Percentiles rank a stretch among this genome's conserved stretches.
Conservation (phyloP, 2,888 invertebrate genomes). For the Alsophila aescularia region DNA sequence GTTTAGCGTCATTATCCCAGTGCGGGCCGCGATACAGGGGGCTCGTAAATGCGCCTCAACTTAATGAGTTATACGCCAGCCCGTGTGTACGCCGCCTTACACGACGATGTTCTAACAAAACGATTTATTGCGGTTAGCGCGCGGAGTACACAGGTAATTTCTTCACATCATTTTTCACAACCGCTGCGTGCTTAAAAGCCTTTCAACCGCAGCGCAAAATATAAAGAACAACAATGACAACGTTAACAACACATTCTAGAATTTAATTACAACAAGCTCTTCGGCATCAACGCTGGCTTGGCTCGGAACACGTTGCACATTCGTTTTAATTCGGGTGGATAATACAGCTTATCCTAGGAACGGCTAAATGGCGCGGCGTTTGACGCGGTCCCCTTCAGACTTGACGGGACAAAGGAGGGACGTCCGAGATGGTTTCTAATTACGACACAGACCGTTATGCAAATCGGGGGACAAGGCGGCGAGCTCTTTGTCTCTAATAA, state of each 20-base stretch:
- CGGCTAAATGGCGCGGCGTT: slow-evolving; percentile 74
- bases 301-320: slow-evolving; percentile 52
- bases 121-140: slow-evolving; percentile 53
- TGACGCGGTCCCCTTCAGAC: slow-evolving; percentile 68
- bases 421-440: slow-evolving; percentile 83
- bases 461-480: slow-evolving; percentile 73
- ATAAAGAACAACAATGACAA: neutral
- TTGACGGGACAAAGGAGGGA: slow-evolving; percentile 77
- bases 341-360: slow-evolving; percentile 62
- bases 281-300: neutral
- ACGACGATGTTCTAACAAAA: slow-evolving; percentile 47
- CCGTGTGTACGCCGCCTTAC: slow-evolving; percentile 40
- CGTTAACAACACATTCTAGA: neutral
- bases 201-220: neutral
- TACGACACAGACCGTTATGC: slow-evolving; percentile 83
- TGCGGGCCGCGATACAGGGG: slow-evolving; percentile 53
- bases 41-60: slow-evolving; percentile 56
- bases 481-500: slow-evolving; percentile 80
- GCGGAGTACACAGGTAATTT: slow-evolving; percentile 50
- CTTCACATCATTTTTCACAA: slow-evolving; percentile 56
- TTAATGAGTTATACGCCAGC: slow-evolving; percentile 46
- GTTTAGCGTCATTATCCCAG: slow-evolving; percentile 76
- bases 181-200: slow-evolving; percentile 25
- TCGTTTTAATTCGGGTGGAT: slow-evolving; percentile 60
- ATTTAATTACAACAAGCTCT: slow-evolving; percentile 11